These are phyloP conservation scores for Borostomias antarcticus DNA, from an alignment of 2,797 vertebrate species.

Conservation along the genomic window DNA sequence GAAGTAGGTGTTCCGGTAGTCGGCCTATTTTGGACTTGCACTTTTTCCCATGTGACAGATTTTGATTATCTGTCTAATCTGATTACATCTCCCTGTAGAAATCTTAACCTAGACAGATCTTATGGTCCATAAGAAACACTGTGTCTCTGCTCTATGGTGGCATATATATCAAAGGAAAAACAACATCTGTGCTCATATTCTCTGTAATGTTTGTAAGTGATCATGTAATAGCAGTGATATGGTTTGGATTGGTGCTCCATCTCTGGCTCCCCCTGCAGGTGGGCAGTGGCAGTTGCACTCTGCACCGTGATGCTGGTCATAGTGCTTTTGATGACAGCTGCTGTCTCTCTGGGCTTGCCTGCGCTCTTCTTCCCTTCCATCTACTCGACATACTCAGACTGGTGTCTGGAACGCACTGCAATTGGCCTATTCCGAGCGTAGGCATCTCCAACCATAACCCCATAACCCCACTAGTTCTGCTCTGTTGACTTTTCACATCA, in stretches of 20 bases:
- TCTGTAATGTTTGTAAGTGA: neutral
- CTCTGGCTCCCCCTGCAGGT: slow-evolving; percentile 60
- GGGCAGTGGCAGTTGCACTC: slow-evolving; percentile 67
- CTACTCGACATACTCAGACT: slow-evolving; percentile 55
- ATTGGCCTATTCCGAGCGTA: slow-evolving; percentile 77
- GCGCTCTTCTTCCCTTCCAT: slow-evolving; percentile 59
- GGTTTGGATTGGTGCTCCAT: neutral
- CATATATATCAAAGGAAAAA: too few relatives aligned
- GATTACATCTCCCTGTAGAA: too few relatives aligned
- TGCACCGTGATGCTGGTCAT: slow-evolving; percentile 76
- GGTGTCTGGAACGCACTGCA: slow-evolving; percentile 65
- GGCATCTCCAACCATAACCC: slow-evolving; percentile 52
- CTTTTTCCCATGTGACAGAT: too few relatives aligned
- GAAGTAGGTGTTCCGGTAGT: too few relatives aligned
- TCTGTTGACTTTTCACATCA: neutral
- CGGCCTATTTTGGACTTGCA: too few relatives aligned
- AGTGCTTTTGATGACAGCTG: slow-evolving; percentile 66
- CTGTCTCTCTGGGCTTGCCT: slow-evolving; percentile 70
- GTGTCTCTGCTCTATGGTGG: too few relatives aligned
- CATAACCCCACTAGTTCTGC: neutral
- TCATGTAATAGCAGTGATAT: neutral
- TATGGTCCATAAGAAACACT: too few relatives aligned
- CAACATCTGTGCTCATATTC: neutral
- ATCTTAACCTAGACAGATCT: too few relatives aligned
- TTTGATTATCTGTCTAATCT: too few relatives aligned